Percentiles rank a stretch among this genome's conserved stretches.
These are phyloP conservation scores for Octonoba sinensis DNA, from an alignment of 2,888 invertebrate species.

Conservation along the genomic window DNA sequence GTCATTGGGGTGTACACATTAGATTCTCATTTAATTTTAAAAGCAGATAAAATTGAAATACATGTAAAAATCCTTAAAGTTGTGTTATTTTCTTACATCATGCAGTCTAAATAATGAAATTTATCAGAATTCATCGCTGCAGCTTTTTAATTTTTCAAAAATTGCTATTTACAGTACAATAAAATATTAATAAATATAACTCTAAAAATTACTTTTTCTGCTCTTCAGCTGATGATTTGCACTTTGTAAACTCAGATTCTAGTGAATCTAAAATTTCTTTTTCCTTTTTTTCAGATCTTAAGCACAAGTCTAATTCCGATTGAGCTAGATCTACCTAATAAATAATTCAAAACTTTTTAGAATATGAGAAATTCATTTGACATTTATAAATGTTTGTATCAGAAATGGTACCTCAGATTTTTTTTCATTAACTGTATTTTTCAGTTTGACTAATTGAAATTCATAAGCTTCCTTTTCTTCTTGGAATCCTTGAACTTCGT, in stretches of 20 bases:
- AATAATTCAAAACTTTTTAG: too few relatives aligned
- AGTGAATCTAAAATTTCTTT: conserved; percentile 78
- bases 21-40: too few relatives aligned
- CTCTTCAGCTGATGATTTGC: conserved; percentile 73
- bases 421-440: conserved; percentile 80
- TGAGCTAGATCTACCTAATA: conserved; percentile 77
- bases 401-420: conserved; percentile 73
- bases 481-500: conserved; percentile 80
- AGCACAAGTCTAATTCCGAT: conserved; percentile 84
- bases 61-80: too few relatives aligned
- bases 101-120: too few relatives aligned
- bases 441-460: conserved; percentile 78
- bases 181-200: neutral
- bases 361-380: neutral
- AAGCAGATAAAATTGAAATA: too few relatives aligned
- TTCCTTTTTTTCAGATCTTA: conserved; percentile 78
- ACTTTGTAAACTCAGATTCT: conserved; percentile 71
- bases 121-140: too few relatives aligned
- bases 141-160: too few relatives aligned
- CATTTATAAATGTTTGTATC: neutral
- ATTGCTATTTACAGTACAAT: neutral
- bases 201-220: conserved; percentile 68
- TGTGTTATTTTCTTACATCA: too few relatives aligned
- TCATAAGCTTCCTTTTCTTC: conserved; percentile 80
- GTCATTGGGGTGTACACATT: too few relatives aligned